Base-by-base conservation (phyloP, 35 echinoderm and acorn worm genomes). In the Amphiura filiformis region DNA sequence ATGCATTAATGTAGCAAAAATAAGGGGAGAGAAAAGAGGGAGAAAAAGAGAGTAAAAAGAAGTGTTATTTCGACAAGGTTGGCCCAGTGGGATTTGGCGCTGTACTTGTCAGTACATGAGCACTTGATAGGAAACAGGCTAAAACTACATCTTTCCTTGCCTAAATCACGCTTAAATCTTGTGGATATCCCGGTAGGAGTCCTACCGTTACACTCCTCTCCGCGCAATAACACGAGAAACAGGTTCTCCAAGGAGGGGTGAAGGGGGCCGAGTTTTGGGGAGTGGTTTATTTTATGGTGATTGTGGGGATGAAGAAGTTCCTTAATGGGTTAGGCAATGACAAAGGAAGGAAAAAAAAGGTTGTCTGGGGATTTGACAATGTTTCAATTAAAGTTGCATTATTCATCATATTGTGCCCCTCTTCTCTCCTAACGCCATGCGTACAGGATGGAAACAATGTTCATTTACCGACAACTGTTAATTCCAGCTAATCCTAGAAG, bases 61-160 rank as follows among this genome's bases (percentile, higher is more conserved):
- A 70, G 61, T 70, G 61, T 70, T 70, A 70, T 70, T 70, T 70
- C 61, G 26, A 70, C 61, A 70, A 70, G 61, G 61, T 70, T 70
- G 9, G 61, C 61, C 61, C 61, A 26, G 2, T 70, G 61, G 61
- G 61, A 70, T 70, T 70, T 70, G 61, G 61, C 28, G 7, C 61
- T 70, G 7, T n/a, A 70, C 61, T 70, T 70, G 61, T 70, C 61
- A 70, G 61, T 70, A 70, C 61, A 70, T 70, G 61, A 70, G 61
- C 61, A 70, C 61, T 70, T 70, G 7, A 70, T 70, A 70, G 61
- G 61, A 70, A 70, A 30, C 61, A 70, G 61, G 61, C 61, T 70
- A 70, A 70, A 70, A 70, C 61, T 70, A 70, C 61, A 70, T 70
- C 61, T 70, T 70, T 70, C 61, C 61, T 70, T 70, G 28, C 11